Evolutionary conservation across 2,888 invertebrate species (phyloP).

Genomic region (Hesperia comma): DNA sequence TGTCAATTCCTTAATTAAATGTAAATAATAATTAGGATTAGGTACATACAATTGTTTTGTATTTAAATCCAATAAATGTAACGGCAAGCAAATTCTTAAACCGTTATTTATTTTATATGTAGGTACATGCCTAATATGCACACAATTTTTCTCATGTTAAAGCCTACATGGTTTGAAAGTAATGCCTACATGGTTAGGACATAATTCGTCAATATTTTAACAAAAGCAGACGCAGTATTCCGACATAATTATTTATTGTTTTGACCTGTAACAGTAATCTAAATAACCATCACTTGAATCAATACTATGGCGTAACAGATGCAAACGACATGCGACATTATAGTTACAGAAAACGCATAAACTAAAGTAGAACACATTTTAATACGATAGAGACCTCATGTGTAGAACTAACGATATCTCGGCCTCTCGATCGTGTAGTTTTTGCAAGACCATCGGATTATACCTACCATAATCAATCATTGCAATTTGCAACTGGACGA

Average conservation of each 20-base stretch:
- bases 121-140: no score
- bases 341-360: neutral
- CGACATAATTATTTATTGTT: neutral
- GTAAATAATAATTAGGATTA: no score
- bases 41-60: no score
- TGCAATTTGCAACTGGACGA: constrained; percentile 53
- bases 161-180: no score
- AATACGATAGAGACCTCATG: constrained; percentile 17
- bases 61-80: no score
- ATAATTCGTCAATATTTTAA: no score
- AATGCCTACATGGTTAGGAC: no score
- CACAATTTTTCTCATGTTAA: no score
- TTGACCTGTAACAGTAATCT: neutral
- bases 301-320: neutral
- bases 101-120: no score
- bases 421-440: constrained; percentile 25
- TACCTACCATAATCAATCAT: constrained; percentile 64
- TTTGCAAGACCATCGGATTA: constrained; percentile 26
- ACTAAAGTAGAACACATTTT: constrained; percentile 16
- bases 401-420: constrained; percentile 32
- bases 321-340: no score
- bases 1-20: no score
- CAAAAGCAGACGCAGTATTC: neutral
- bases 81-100: no score
- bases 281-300: neutral